Conservation (phyloP, 2,888 invertebrate genomes). For the Dryococelus australis region DNA sequence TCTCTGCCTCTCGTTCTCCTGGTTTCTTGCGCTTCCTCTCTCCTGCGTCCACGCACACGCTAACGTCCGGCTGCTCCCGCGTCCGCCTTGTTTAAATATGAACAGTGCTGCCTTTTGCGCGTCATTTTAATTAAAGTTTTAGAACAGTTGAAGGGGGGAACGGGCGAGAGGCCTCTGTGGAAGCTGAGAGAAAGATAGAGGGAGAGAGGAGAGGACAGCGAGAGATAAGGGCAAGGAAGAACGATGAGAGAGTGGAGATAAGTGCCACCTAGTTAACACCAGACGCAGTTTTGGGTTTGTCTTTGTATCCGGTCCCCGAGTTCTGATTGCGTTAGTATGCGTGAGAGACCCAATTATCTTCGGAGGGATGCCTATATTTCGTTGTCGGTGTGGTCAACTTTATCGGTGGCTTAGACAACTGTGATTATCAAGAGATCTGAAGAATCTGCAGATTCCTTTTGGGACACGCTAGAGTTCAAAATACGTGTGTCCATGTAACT, state of each 20-base stretch:
- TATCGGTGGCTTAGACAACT: not conserved
- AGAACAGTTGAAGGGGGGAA: not conserved
- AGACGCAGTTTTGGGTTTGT: not conserved
- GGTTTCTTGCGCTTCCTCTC: not conserved
- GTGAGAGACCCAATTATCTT: not conserved
- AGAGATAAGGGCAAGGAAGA: no score
- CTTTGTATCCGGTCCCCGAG: not conserved
- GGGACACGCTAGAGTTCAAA: no score
- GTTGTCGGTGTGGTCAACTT: not conserved
- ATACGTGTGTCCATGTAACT: no score
- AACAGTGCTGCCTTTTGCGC: not conserved
- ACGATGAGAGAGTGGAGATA: not conserved
- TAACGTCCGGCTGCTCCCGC: not conserved
- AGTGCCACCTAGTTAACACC: not conserved
- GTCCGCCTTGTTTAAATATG: not conserved
- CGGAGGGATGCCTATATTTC: not conserved
- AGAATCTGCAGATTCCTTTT: no score
- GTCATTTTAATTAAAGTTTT: constrained; percentile 16
- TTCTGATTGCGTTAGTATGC: not conserved
- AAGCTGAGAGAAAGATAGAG: no score
- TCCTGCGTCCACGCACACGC: not conserved
- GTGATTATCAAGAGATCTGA: no score
- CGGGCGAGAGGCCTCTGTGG: not conserved
- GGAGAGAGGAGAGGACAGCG: no score
- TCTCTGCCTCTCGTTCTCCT: no score